Conservation (phyloP, 2,888 invertebrate genomes). For the Calephelis perditalis region DNA sequence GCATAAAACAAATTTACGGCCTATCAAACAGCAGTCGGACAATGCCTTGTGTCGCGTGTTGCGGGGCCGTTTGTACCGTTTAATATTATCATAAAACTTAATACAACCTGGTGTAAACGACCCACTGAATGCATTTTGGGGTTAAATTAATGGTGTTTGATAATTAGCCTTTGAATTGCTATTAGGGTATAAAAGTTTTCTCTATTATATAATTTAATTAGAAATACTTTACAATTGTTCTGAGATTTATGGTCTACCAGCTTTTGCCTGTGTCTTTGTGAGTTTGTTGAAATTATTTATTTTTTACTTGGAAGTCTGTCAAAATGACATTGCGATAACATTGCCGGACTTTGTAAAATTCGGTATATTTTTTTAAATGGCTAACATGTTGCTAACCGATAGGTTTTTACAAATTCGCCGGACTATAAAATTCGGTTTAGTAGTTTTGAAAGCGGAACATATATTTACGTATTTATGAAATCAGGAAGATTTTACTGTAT, state of each 20-base stretch:
- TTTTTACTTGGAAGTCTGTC: no score
- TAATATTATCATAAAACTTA: constrained; percentile 31
- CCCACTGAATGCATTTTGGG: constrained; percentile 23
- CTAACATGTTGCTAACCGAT: no score
- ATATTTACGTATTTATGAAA: no score
- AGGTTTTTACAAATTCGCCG: no score
- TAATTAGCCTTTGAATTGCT: constrained; percentile 7
- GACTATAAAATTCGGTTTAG: no score
- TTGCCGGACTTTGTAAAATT: no score
- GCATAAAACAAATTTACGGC: constrained; percentile 37
- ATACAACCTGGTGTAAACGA: constrained; percentile 29
- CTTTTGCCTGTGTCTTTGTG: no score
- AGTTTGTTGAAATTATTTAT: no score
- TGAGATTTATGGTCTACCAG: neutral
- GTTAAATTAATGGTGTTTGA: constrained; percentile 16
- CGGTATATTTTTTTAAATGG: no score
- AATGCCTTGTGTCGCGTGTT: constrained; percentile 35
- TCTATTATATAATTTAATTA: constrained; percentile 18
- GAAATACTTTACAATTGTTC: neutral
- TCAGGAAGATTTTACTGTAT: no score
- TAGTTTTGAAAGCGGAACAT: no score
- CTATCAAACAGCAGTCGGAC: constrained; percentile 30
- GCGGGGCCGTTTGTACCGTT: constrained; percentile 32
- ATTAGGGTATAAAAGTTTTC: constrained; percentile 9
- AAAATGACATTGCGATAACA: no score